phyloP scores from a whole-genome alignment of 2,113 vertebrate species.

The Ammodytes marinus region DNA sequence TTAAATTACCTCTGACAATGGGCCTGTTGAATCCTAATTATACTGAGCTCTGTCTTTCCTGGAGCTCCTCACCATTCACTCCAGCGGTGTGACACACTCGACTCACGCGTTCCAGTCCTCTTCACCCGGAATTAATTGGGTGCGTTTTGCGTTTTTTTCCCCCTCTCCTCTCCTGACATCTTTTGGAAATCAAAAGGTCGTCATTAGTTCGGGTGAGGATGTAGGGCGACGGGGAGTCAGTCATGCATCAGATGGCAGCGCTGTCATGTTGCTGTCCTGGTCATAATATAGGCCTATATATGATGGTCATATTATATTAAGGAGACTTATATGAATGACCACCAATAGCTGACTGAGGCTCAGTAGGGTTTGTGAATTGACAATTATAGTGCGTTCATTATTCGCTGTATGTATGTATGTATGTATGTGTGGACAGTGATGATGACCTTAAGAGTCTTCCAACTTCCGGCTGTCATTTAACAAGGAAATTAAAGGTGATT shows the following conservation, averaged over 20 bases:
- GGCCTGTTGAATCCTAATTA: constrained; percentile 80
- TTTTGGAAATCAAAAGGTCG: constrained; percentile 80
- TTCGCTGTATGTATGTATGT: background rate
- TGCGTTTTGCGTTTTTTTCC: constrained; percentile 54
- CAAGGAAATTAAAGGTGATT: constrained; percentile 9
- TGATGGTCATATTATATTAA: no score
- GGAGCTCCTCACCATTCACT: constrained; percentile 72
- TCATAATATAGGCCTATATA: constrained; percentile 38
- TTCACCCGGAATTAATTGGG: constrained; percentile 79
- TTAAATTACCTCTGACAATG: constrained; percentile 83
- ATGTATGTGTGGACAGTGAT: constrained; percentile 2
- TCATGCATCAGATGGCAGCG: constrained; percentile 71
- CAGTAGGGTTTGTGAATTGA: constrained; percentile 16
- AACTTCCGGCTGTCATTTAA: constrained; percentile 21
- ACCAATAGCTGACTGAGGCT: constrained; percentile 9
- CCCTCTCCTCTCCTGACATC: constrained; percentile 71
- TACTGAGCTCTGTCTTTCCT: constrained; percentile 71
- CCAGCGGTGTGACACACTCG: constrained; percentile 68
- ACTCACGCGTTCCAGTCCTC: constrained; percentile 67
- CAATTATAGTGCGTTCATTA: constrained; percentile 28
- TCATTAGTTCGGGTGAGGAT: constrained; percentile 73
- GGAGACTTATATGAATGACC: constrained; percentile 26
- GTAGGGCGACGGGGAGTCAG: constrained; percentile 66
- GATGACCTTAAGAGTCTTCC: background rate
- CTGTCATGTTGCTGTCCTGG: constrained; percentile 63